Evolutionary conservation across 2,113 vertebrate genomes (phyloP).

Genomic region (Sphaerodactylus townsendi): DNA sequence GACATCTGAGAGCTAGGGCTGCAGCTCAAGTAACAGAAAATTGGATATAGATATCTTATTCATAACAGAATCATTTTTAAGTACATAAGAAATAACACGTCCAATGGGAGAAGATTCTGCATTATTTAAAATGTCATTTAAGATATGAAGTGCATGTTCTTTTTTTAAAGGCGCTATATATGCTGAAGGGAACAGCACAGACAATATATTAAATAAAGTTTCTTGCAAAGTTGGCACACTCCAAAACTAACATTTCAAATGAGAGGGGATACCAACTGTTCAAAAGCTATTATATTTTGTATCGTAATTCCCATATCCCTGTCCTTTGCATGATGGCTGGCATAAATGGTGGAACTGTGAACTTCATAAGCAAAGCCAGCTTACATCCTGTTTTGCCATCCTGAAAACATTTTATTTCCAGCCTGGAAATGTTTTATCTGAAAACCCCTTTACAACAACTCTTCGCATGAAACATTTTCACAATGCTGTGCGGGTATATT

Average conservation of each 20-base stretch:
- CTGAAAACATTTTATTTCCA: too few species aligned
- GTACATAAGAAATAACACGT: conserved; percentile 58
- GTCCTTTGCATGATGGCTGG: too few species aligned
- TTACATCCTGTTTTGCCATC: too few species aligned
- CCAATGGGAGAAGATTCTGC: conserved; percentile 41
- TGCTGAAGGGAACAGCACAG: conserved; percentile 37
- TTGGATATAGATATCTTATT: conserved; percentile 57
- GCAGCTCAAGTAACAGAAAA: conserved; percentile 46
- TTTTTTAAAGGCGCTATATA: conserved; percentile 40
- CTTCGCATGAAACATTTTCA: too few species aligned
- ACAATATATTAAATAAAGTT: conserved; percentile 42
- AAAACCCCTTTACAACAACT: too few species aligned
- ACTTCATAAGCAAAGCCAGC: too few species aligned
- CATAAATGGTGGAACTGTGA: too few species aligned
- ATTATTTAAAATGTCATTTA: conserved; percentile 49
- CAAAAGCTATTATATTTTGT: background rate
- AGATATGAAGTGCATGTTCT: conserved; percentile 48
- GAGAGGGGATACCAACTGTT: background rate
- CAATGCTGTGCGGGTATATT: too few species aligned
- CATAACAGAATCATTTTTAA: conserved; percentile 56
- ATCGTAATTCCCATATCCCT: background rate
- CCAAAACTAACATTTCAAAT: conserved; percentile 26
- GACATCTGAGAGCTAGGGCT: conserved; percentile 39
- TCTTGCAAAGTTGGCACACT: conserved; percentile 44
- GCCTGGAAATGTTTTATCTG: too few species aligned